A percentile compares a stretch with the other conserved stretches of the same genome.
phyloP scores from a whole-genome alignment of 2,888 invertebrate genomes.

The Poecilobothrus nobilitatus region DNA sequence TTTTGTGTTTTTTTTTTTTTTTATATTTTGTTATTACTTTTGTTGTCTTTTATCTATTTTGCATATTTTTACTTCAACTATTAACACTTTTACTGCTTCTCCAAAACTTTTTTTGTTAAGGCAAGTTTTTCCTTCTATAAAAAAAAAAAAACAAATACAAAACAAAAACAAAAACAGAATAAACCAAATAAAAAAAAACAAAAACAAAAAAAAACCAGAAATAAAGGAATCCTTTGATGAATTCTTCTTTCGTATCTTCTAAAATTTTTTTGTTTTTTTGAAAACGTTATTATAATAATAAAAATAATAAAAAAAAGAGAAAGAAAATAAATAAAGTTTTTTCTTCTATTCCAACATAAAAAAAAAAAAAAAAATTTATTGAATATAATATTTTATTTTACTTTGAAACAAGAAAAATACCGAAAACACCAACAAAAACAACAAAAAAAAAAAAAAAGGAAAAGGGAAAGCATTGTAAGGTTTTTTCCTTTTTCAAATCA shows the following conservation, averaged over 20 bases:
- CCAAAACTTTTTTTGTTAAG: background rate
- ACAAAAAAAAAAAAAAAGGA: background rate
- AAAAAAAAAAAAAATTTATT: background rate
- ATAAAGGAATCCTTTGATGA: background rate
- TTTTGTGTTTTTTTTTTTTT: too few species aligned
- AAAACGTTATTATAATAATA: background rate
- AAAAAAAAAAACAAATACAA: too few species aligned
- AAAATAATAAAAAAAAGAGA: background rate
- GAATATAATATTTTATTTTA: background rate
- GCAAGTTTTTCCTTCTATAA: too few species aligned
- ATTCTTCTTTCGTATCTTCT: background rate
- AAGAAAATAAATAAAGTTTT: background rate
- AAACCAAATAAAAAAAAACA: background rate
- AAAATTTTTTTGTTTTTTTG: background rate
- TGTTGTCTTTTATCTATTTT: background rate
- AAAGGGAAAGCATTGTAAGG: background rate
- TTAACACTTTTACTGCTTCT: background rate
- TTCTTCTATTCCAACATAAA: background rate
- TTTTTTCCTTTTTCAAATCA: background rate
- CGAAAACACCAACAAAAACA: too few species aligned
- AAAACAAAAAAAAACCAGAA: background rate
- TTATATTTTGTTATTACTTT: too few species aligned
- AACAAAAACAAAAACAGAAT: background rate
- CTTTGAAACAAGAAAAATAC: background rate
- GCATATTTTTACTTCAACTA: background rate